Evolutionary conservation across 1,140 invertebrate species (phyloP).

Genomic region (Leptinotarsa defecta): DNA sequence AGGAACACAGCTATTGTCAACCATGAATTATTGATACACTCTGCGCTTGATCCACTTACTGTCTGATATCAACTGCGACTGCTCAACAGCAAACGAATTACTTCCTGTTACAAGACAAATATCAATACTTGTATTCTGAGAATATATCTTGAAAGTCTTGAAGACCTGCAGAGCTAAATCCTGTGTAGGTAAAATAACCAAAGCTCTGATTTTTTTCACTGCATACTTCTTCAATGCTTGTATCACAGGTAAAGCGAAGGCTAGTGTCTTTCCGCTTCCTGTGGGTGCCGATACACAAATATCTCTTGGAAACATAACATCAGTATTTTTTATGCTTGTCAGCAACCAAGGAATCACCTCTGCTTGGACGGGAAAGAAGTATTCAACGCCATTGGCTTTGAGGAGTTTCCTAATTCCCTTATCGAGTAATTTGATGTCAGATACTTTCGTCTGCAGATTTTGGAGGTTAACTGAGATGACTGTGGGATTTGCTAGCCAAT

Average conservation of each 20-base stretch:
- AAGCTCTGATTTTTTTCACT: slow-evolving; percentile 71
- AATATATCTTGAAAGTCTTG: slow-evolving; percentile 79
- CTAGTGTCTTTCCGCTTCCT: slow-evolving; percentile 96
- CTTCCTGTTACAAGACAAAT: slow-evolving; percentile 76
- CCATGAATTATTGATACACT: no score
- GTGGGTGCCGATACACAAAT: slow-evolving; percentile 97
- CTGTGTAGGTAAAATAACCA: slow-evolving; percentile 89
- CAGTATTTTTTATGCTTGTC: slow-evolving; percentile 56
- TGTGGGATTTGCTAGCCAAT: slow-evolving; percentile 84
- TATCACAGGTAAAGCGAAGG: slow-evolving; percentile 91
- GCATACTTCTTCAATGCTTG: slow-evolving; percentile 66
- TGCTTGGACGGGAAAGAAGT: slow-evolving; percentile 88
- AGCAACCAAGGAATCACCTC: slow-evolving; percentile 83
- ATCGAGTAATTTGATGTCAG: slow-evolving; percentile 67
- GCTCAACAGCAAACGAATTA: slow-evolving; percentile 74
- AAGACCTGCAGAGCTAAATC: slow-evolving; percentile 90
- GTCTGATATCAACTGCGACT: slow-evolving; percentile 71
- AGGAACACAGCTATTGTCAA: no score
- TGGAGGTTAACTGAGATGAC: slow-evolving; percentile 74
- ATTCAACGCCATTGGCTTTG: slow-evolving; percentile 71
- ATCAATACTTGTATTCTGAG: slow-evolving; percentile 71
- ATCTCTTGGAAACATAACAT: slow-evolving; percentile 75
- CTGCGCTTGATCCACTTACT: slow-evolving; percentile 57
- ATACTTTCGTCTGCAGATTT: slow-evolving; percentile 63
- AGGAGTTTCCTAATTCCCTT: slow-evolving; percentile 67